phyloP scores from a whole-genome alignment of 2,113 vertebrate species.

The Cyanistes caeruleus region DNA sequence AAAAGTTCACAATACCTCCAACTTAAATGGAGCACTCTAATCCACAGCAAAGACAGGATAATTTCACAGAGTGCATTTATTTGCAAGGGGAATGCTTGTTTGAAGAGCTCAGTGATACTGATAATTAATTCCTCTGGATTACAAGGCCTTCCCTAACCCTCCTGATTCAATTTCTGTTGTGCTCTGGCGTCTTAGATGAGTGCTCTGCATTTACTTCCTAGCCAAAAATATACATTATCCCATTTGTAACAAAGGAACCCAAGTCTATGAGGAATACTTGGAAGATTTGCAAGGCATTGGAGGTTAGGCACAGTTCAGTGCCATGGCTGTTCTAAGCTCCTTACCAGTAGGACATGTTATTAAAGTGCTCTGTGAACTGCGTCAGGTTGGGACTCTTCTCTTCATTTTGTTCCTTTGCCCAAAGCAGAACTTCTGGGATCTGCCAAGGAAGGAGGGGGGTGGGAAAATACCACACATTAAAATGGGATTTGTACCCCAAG shows the following conservation, averaged over 20 bases:
- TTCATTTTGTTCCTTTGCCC: slow-evolving; percentile 99
- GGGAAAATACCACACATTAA: not conserved
- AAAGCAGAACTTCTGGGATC: slow-evolving; percentile 97
- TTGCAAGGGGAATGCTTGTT: not conserved
- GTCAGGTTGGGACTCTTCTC: slow-evolving; percentile 99
- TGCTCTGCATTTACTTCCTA: not conserved
- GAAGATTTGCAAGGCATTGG: not conserved
- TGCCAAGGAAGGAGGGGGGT: slow-evolving; percentile 35
- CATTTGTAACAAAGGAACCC: not conserved
- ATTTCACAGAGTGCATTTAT: not conserved
- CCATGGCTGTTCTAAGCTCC: not conserved
- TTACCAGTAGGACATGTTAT: slow-evolving; percentile 99
- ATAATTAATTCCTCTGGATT: not conserved
- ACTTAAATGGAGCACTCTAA: not conserved
- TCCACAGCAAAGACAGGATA: not conserved
- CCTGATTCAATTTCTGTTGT: not conserved
- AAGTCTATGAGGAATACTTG: not conserved
- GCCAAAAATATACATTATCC: not conserved
- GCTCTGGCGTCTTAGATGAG: not conserved
- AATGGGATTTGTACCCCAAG: not conserved
- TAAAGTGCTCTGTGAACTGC: slow-evolving; percentile 99
- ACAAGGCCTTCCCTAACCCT: not conserved
- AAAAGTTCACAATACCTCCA: not conserved
- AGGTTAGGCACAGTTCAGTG: not conserved
- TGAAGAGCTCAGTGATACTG: not conserved